These are phyloP conservation scores for Oasisia sp. DNA, from an alignment of 2,888 invertebrate species.

Conservation along the genomic window DNA sequence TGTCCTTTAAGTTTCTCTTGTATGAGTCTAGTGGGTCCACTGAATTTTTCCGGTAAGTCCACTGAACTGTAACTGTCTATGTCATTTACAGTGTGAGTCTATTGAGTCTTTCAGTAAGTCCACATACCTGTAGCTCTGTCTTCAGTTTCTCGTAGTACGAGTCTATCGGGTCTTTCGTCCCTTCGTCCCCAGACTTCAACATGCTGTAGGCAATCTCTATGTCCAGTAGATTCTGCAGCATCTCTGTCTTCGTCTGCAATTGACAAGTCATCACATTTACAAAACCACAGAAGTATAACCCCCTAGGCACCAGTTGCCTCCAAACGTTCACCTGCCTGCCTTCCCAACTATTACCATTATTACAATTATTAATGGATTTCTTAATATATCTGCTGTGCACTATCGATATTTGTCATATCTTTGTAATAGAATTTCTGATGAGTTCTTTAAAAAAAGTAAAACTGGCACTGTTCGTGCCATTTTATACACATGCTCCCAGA, in stretches of 20 bases:
- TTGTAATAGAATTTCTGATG: no score
- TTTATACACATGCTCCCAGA: no score
- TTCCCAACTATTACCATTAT: no score
- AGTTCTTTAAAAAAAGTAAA: no score
- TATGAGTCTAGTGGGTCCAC: slow-evolving; percentile 73
- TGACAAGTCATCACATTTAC: background rate
- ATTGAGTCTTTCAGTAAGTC: background rate
- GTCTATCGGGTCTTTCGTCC: slow-evolving; percentile 78
- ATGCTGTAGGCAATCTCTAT: slow-evolving; percentile 94
- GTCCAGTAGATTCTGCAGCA: slow-evolving; percentile 92
- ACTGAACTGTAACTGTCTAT: slow-evolving; percentile 57
- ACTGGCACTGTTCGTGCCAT: no score
- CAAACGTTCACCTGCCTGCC: no score
- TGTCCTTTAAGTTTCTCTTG: slow-evolving; percentile 79
- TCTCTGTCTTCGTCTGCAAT: slow-evolving; percentile 76
- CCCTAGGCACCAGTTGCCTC: no score
- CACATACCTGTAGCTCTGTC: slow-evolving; percentile 74
- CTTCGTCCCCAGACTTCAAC: slow-evolving; percentile 72
- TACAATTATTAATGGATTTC: no score
- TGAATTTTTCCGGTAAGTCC: background rate
- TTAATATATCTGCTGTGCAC: no score
- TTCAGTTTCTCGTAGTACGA: slow-evolving; percentile 88
- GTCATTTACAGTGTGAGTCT: background rate
- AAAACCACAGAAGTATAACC: background rate
- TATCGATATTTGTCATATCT: no score